Conservation (phyloP, 2,113 vertebrate species). For the Zosterops borbonicus region DNA sequence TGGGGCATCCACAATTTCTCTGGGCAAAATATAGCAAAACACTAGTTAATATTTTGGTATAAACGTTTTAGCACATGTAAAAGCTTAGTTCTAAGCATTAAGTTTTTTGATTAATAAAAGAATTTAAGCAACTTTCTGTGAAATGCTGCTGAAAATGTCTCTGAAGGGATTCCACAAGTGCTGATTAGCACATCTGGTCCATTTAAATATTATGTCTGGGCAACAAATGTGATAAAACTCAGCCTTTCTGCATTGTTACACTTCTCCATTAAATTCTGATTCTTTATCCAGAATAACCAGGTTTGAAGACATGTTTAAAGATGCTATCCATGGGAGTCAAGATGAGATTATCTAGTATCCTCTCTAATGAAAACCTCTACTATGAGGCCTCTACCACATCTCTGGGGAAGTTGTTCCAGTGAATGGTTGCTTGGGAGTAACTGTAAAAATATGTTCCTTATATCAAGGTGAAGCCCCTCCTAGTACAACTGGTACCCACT, state of each 20-base stretch:
- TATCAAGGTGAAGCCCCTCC: background rate
- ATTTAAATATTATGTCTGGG: background rate
- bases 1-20: background rate
- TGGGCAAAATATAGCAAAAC: background rate
- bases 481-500: background rate
- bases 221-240: background rate
- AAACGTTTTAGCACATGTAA: background rate
- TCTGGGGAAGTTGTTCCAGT: background rate
- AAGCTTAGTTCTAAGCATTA: background rate
- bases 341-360: background rate
- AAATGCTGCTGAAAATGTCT: background rate
- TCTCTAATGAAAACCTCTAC: background rate
- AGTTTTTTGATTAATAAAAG: background rate
- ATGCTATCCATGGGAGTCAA: background rate
- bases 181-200: background rate
- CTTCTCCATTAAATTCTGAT: background rate
- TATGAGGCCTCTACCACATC: background rate
- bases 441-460: background rate
- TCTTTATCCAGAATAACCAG: background rate
- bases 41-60: background rate
- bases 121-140: background rate
- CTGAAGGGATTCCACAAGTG: background rate
- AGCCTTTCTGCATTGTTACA: background rate
- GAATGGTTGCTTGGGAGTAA: background rate
- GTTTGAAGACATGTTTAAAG: background rate